Conservation (phyloP, 2,113 vertebrate genomes). For the Paedocypris sp. region DNA sequence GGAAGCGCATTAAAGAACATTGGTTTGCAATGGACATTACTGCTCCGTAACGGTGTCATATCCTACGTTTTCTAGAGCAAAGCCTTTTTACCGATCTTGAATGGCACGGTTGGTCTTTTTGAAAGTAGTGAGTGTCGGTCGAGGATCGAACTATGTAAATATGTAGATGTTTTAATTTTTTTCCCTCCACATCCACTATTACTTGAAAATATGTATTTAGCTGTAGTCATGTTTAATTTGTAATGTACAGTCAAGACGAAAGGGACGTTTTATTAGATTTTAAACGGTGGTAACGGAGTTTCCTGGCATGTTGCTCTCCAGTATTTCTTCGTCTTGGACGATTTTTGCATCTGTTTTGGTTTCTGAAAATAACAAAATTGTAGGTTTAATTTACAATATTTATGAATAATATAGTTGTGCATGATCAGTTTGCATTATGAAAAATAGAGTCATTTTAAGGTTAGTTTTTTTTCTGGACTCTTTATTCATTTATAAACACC, state of each 20-base stretch:
- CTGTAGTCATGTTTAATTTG: conserved; percentile 40
- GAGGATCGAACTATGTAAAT: conserved; percentile 50
- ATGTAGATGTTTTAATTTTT: conserved; percentile 50
- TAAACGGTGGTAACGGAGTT: conserved; percentile 1
- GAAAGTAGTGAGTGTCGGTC: conserved; percentile 36
- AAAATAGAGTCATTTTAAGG: no score
- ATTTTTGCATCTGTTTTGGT: conserved; percentile 8
- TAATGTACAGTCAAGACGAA: conserved; percentile 42
- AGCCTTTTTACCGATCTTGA: background rate
- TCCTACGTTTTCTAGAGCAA: conserved; percentile 6
- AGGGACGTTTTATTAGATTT: conserved; percentile 42
- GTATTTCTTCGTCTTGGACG: conserved; percentile 14
- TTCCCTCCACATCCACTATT: conserved; percentile 39
- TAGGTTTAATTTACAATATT: no score
- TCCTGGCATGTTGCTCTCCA: background rate
- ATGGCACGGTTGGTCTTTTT: conserved; percentile 12
- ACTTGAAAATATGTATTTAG: conserved; percentile 57
- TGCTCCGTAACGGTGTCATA: conserved; percentile 29
- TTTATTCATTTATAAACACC: no score
- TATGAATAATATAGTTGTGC: no score
- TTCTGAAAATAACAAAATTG: conserved; percentile 10
- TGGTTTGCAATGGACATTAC: conserved; percentile 11
- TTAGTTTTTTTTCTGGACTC: no score
- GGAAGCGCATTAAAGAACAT: conserved; percentile 17
- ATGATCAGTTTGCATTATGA: no score